Conservation (phyloP, 2,888 invertebrate genomes). For the Tenthredo notha region DNA sequence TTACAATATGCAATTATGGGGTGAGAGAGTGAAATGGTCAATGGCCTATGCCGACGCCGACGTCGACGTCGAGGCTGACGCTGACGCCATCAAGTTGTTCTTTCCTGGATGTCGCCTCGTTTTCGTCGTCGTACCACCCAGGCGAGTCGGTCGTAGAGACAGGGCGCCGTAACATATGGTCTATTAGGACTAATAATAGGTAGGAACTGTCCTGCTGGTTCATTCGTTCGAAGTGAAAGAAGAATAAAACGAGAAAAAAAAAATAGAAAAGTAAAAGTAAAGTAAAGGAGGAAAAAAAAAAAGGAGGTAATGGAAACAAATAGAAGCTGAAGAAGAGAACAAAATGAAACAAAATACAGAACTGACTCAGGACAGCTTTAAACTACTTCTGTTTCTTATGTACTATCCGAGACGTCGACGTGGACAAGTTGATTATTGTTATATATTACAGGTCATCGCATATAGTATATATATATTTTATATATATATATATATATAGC, state of each 20-base stretch:
- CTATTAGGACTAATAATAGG: conserved; percentile 77
- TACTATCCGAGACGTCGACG: background rate
- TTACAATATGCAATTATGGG: conserved; percentile 19
- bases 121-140: conserved; percentile 46
- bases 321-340: conserved; percentile 21
- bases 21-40: background rate
- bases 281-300: background rate
- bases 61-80: conserved; percentile 2
- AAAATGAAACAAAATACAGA: conserved; percentile 28
- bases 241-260: background rate
- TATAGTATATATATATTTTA: background rate
- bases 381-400: conserved; percentile 23
- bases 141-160: conserved; percentile 40
- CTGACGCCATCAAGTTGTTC: conserved; percentile 3
- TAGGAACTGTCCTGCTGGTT: conserved; percentile 25
- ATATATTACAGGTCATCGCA: conserved; percentile 4
- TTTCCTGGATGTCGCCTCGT: conserved; percentile 36
- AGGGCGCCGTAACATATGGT: conserved; percentile 70
- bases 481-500: background rate
- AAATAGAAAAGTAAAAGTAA: background rate
- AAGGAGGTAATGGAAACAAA: conserved; percentile 32
- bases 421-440: conserved; percentile 35
- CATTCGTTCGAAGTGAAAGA: conserved; percentile 37
- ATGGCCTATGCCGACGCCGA: conserved; percentile 14
- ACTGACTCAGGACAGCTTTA: conserved; percentile 11